A percentile compares a stretch with the other conserved stretches of the same genome.
Conservation (phyloP, 2,113 vertebrate genomes). For the Rhegmatorhina hoffmannsi region DNA sequence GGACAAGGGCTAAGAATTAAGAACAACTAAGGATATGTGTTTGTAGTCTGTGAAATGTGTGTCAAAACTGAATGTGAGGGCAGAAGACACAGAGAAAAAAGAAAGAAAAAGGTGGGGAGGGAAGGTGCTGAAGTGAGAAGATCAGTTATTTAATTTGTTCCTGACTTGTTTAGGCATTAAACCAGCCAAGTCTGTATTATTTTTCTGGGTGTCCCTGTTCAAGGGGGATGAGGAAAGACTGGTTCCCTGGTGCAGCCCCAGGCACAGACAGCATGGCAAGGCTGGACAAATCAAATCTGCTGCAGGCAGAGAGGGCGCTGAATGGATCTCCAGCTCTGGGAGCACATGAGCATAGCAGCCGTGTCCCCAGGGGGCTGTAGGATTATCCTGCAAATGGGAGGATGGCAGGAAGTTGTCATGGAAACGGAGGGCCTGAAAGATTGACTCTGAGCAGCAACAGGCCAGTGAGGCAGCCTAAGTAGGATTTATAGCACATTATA, state of each 20-base stretch:
- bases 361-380: slow-evolving; percentile 63
- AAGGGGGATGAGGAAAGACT: background rate
- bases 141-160: background rate
- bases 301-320: background rate
- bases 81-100: background rate
- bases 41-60: slow-evolving; percentile 13
- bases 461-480: slow-evolving; percentile 76
- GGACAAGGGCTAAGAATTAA: background rate
- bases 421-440: slow-evolving; percentile 75
- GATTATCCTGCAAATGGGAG: slow-evolving; percentile 63
- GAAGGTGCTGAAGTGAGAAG: background rate
- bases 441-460: slow-evolving; percentile 75
- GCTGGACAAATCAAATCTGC: background rate
- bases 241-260: background rate
- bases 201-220: background rate
- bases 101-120: background rate
- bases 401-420: slow-evolving; percentile 71
- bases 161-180: slow-evolving; percentile 18
- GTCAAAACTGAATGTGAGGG: background rate
- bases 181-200: background rate
- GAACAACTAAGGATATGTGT: background rate
- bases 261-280: background rate
- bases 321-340: background rate
- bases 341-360: background rate
- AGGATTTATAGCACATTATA: slow-evolving; percentile 82